A percentile compares a stretch with the other conserved stretches of the same genome.
Conservation (phyloP, 2,888 invertebrate species). For the Scaptomyza reducta region DNA sequence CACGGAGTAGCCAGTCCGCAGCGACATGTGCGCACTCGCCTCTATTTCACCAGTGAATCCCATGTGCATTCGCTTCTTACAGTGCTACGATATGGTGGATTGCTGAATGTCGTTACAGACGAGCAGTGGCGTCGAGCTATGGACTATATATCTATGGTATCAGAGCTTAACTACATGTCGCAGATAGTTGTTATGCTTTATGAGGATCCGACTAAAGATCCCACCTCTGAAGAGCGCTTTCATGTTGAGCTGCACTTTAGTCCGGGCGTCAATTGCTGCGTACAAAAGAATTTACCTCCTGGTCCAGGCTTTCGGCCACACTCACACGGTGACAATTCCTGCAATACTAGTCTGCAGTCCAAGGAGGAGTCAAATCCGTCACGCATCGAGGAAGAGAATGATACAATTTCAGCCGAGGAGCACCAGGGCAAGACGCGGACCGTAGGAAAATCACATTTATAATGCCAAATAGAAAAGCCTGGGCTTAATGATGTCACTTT, state of each 20-base stretch:
- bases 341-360: slow-evolving; percentile 84
- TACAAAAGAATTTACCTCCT: slow-evolving; percentile 96
- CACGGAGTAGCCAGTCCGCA: slow-evolving; percentile 99
- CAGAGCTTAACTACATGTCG: slow-evolving; percentile 99
- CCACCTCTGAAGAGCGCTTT: slow-evolving; percentile 95
- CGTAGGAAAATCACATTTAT: slow-evolving; percentile 52
- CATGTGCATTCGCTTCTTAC: slow-evolving; percentile 99
- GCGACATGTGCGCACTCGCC: slow-evolving; percentile 97
- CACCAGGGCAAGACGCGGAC: slow-evolving; percentile 57
- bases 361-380: slow-evolving; percentile 88
- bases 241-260: slow-evolving; percentile 99
- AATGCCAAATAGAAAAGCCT: background rate
- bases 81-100: slow-evolving; percentile 95
- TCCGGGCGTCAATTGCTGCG: slow-evolving; percentile 98
- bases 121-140: slow-evolving; percentile 99
- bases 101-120: slow-evolving; percentile 94
- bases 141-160: slow-evolving; percentile 99
- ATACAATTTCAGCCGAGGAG: slow-evolving; percentile 84
- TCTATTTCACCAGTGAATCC: slow-evolving; percentile 99
- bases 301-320: slow-evolving; percentile 97
- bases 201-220: slow-evolving; percentile 98
- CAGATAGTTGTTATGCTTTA: slow-evolving; percentile 99
- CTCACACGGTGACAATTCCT: slow-evolving; percentile 91
- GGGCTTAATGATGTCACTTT: background rate
- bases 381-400: slow-evolving; percentile 91